phyloP scores from a whole-genome alignment of 1,140 invertebrate genomes.

The Steinernema feltiae region DNA sequence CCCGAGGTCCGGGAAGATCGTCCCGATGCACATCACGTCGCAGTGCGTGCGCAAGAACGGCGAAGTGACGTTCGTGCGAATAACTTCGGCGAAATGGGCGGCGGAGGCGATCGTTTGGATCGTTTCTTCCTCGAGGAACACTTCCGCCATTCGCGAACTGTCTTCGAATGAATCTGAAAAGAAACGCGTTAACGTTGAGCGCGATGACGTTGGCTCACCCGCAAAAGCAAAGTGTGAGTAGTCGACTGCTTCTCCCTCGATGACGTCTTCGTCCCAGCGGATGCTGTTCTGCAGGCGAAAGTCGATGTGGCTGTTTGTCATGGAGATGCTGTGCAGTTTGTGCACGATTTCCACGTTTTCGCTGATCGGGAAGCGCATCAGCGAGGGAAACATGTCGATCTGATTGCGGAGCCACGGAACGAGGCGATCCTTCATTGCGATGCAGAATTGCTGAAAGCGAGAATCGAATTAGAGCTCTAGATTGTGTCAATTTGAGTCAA shows the following conservation, averaged over 20 bases:
- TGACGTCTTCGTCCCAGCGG: conserved; percentile 23
- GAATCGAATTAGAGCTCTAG: neutral
- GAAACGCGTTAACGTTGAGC: neutral
- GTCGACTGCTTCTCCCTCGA: neutral
- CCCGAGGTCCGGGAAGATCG: conserved; percentile 43
- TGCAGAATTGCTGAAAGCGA: conserved; percentile 34
- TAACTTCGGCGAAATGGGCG: conserved; percentile 34
- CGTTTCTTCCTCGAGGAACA: conserved; percentile 36
- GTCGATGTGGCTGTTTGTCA: conserved; percentile 5
- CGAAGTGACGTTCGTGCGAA: conserved; percentile 28
- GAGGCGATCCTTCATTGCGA: conserved; percentile 30
- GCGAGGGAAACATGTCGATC: conserved; percentile 27
- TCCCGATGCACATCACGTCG: conserved; percentile 45
- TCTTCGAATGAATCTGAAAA: conserved; percentile 24
- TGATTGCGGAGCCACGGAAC: conserved; percentile 37
- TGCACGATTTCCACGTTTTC: neutral
- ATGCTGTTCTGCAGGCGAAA: conserved; percentile 29
- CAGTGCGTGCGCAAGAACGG: conserved; percentile 34
- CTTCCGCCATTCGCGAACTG: conserved; percentile 33
- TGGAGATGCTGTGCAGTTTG: neutral
- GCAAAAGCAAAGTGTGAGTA: conserved; percentile 7
- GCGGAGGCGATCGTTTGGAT: conserved; percentile 34
- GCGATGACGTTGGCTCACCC: conserved; percentile 22
- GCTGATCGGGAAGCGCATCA: neutral
- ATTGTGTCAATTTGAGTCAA: neutral